phyloP scores from a whole-genome alignment of 2,113 vertebrate species.

The Coryphaenoides rupestris region DNA sequence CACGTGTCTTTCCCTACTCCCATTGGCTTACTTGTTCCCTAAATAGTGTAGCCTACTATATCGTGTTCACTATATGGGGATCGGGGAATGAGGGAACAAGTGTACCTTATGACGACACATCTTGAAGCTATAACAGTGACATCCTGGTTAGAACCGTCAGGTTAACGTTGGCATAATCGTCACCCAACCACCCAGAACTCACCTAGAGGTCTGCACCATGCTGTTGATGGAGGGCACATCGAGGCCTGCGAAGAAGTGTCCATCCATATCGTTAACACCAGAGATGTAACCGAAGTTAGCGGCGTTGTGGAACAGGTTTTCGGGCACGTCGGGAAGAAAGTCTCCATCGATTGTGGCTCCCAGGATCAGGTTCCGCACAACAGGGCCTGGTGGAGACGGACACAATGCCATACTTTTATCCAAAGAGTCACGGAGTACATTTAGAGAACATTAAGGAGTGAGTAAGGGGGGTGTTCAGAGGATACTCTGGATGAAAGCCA shows the following conservation, averaged over 20 bases:
- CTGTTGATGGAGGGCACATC: slow-evolving; percentile 81
- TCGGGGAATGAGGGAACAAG: too few species aligned
- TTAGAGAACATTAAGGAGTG: neutral
- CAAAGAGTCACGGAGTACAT: neutral
- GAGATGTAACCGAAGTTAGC: slow-evolving; percentile 83
- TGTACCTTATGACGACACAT: too few species aligned
- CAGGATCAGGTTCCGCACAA: slow-evolving; percentile 73
- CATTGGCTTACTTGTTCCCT: too few species aligned
- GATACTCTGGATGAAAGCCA: too few species aligned
- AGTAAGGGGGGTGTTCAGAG: too few species aligned
- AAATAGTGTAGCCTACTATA: too few species aligned
- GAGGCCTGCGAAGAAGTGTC: slow-evolving; percentile 76
- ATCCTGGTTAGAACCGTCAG: too few species aligned
- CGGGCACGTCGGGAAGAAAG: slow-evolving; percentile 81
- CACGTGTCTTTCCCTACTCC: too few species aligned
- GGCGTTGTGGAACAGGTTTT: slow-evolving; percentile 77
- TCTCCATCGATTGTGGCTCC: slow-evolving; percentile 85
- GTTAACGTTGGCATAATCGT: too few species aligned
- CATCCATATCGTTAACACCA: slow-evolving; percentile 89
- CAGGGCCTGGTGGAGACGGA: slow-evolving; percentile 65
- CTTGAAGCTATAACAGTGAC: too few species aligned
- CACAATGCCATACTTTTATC: neutral
- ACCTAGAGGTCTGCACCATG: slow-evolving; percentile 62
- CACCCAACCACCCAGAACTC: slow-evolving; percentile 41
- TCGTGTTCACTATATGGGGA: too few species aligned